phyloP scores from a whole-genome alignment of 2,888 invertebrate genomes.

The Yponomeuta evonymella region DNA sequence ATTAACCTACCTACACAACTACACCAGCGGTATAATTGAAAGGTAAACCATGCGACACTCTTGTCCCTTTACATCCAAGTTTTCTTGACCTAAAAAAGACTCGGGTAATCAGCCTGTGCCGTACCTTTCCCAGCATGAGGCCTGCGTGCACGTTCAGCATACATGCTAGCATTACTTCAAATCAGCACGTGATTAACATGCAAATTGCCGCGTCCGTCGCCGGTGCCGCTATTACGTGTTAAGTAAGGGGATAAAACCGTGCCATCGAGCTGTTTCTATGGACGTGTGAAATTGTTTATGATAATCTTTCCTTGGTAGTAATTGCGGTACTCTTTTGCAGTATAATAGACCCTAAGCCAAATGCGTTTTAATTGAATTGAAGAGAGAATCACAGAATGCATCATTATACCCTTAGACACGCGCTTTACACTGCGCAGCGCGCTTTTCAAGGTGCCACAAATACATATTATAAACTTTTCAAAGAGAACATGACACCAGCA shows the following conservation, averaged over 20 bases:
- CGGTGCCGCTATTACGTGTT: constrained; percentile 16
- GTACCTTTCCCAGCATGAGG: background rate
- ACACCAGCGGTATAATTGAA: too few relatives aligned
- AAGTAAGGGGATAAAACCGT: constrained; percentile 13
- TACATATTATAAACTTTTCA: too few relatives aligned
- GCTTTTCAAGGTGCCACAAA: too few relatives aligned
- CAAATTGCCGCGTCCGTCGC: constrained; percentile 55
- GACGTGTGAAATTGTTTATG: constrained; percentile 11
- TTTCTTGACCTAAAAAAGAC: background rate
- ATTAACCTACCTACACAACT: too few relatives aligned
- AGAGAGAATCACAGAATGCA: background rate
- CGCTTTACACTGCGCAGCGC: too few relatives aligned
- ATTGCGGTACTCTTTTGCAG: constrained; percentile 19
- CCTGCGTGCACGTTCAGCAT: background rate
- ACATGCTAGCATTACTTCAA: constrained; percentile 47
- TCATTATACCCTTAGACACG: too few relatives aligned
- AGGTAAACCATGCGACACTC: too few relatives aligned
- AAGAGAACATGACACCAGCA: too few relatives aligned
- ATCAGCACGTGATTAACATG: constrained; percentile 69
- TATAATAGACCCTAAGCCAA: background rate
- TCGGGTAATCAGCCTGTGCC: background rate
- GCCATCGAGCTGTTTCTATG: constrained; percentile 2
- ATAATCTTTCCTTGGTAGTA: constrained; percentile 2
- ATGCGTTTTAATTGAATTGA: background rate
- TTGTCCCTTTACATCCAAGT: too few relatives aligned